Percentiles rank a stretch among this genome's conserved stretches.
These are phyloP conservation scores for Volucella bombylans DNA, from an alignment of 2,888 invertebrate species.

Conservation along the genomic window DNA sequence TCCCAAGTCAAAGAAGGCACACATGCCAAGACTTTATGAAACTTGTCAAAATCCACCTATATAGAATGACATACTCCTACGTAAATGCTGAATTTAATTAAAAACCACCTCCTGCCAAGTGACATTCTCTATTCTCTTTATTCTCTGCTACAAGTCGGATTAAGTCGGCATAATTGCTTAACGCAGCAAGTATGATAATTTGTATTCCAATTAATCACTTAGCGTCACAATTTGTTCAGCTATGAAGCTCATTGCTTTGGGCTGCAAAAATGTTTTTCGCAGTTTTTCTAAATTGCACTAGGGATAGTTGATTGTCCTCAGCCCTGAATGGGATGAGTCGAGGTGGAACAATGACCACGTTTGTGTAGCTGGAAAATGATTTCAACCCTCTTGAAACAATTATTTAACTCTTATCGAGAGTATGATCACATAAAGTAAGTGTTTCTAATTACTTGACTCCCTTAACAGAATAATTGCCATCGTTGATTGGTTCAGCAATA, in stretches of 20 bases:
- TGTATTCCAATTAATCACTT: slow-evolving; percentile 64
- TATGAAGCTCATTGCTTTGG: slow-evolving; percentile 17
- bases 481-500: slow-evolving; percentile 67
- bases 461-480: slow-evolving; percentile 70
- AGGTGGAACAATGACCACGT: slow-evolving; percentile 30
- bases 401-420: slow-evolving; percentile 40
- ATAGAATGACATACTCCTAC: neutral
- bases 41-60: neutral
- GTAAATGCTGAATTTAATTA: slow-evolving; percentile 50
- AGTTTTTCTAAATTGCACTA: slow-evolving; percentile 48
- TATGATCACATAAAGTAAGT: slow-evolving; percentile 60
- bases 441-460: slow-evolving; percentile 67
- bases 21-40: neutral
- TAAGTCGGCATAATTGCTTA: slow-evolving; percentile 57
- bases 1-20: neutral
- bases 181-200: slow-evolving; percentile 61
- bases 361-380: slow-evolving; percentile 15
- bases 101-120: slow-evolving; percentile 43
- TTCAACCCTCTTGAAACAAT: slow-evolving; percentile 6
- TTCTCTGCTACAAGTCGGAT: slow-evolving; percentile 48
- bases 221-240: slow-evolving; percentile 20
- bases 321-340: neutral
- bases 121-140: slow-evolving; percentile 39
- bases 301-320: slow-evolving; percentile 17
- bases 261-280: slow-evolving; percentile 53